Base-by-base conservation (phyloP, 2,888 invertebrate species). In the Torymus tubicola region DNA sequence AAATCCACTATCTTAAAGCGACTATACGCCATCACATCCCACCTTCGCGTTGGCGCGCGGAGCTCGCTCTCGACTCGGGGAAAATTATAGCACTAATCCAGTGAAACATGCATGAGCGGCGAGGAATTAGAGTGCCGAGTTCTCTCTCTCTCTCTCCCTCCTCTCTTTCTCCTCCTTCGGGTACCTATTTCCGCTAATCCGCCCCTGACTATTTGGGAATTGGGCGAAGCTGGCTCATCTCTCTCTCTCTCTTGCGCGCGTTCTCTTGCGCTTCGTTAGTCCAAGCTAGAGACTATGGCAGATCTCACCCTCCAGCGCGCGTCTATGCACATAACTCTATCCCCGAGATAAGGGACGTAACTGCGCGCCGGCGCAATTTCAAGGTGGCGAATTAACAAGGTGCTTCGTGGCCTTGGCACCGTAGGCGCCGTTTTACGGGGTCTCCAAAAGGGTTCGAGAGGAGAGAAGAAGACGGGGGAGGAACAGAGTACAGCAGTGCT, bases 1-100 rank as follows among this genome's bases (percentile, higher is more conserved):
- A 8, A 31, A 31, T 31, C 31, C 31, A 31, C 5, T 72, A 52
- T 74, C 65, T 65, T 42, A 65, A 74, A 74, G 53, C 16, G 64
- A 18, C 64, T 52, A 55, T 77, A 71, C 60, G 21, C 60, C 63
- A 53, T 75, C 42, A 18, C 65, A 71, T 60, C 61, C 2, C 55
- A 3, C 18, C 16, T 8, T 10, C 69, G 1, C 21, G 31, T n/a
- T 58, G 14, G 5, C 31, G 61, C 50, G 42, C 65, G 31, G 61
- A 72, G 31, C 61, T 78, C 50, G 65, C 5, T 4, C 64, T n/a
- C 71, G n/a, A 72, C 60, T 77, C 73, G 57, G 72, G 78, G 67
- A 81, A 84, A 86, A 85, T 85, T 85, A 85, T 83, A 82, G 84
- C 76, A 84, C 82, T 85, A 85, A 86, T 86, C 84, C 84, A 80